phyloP scores from a whole-genome alignment of 2,888 invertebrate species.

The Xanthostigma xanthostigma region DNA sequence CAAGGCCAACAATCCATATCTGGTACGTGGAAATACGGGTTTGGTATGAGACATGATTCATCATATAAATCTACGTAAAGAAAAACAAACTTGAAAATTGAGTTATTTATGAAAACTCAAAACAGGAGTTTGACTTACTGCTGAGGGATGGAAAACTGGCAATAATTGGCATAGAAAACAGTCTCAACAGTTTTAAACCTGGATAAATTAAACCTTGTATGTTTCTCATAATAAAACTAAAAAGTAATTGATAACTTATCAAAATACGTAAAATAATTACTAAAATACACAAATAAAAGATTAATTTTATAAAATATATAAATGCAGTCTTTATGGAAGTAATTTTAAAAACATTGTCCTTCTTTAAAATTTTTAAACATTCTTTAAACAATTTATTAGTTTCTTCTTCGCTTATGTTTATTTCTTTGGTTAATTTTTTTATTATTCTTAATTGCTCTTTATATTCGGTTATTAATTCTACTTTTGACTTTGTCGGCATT shows the following conservation, averaged over 20 bases:
- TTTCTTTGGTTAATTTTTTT: slow-evolving; percentile 37
- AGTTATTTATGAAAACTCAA: slow-evolving; percentile 1
- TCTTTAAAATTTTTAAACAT: slow-evolving; percentile 33
- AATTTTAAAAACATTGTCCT: slow-evolving; percentile 14
- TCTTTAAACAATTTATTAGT: slow-evolving; percentile 43
- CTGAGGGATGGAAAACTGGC: slow-evolving; percentile 55
- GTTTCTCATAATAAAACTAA: slow-evolving; percentile 51
- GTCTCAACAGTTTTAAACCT: slow-evolving; percentile 54
- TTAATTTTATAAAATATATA: slow-evolving; percentile 12
- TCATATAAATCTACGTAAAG: slow-evolving; percentile 51
- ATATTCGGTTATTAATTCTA: slow-evolving; percentile 33
- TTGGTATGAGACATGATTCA: slow-evolving; percentile 69
- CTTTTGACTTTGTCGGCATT: slow-evolving; percentile 18
- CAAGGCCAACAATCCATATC: slow-evolving; percentile 80
- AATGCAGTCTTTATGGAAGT: not conserved
- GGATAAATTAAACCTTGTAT: slow-evolving; percentile 72
- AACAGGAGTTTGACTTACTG: slow-evolving; percentile 32
- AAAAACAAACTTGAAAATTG: slow-evolving; percentile 5
- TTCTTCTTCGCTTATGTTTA: slow-evolving; percentile 44
- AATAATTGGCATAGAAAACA: slow-evolving; percentile 61
- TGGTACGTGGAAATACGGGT: slow-evolving; percentile 68
- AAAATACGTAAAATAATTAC: slow-evolving; percentile 29
- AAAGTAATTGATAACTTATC: slow-evolving; percentile 42
- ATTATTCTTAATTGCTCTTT: slow-evolving; percentile 40
- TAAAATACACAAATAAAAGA: slow-evolving; percentile 20